Conservation (phyloP, 2,888 invertebrate species). For the Coremacera marginata region DNA sequence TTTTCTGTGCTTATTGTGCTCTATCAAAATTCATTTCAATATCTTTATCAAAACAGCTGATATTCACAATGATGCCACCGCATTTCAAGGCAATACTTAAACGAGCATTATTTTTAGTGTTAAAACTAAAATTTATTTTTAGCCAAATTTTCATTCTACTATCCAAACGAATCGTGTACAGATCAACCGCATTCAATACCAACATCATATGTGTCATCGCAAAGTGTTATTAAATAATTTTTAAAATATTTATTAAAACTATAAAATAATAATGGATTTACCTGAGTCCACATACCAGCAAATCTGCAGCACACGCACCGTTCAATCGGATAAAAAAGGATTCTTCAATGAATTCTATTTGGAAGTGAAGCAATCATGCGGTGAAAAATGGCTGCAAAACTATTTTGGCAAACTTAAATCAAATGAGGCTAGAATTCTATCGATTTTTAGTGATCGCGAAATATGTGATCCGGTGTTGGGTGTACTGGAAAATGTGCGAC, state of each 20-base stretch:
- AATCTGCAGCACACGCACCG: constrained; percentile 80
- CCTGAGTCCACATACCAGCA: constrained; percentile 72
- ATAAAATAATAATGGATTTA: constrained; percentile 33
- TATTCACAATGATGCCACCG: neutral
- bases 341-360: constrained; percentile 80
- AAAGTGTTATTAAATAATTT: constrained; percentile 7
- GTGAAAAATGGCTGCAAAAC: constrained; percentile 74
- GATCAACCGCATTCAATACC: neutral
- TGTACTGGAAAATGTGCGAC: constrained; percentile 76
- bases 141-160: constrained; percentile 27
- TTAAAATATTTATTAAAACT: constrained; percentile 19
- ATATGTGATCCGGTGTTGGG: constrained; percentile 71
- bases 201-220: neutral
- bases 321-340: constrained; percentile 80
- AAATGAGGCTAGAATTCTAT: constrained; percentile 73
- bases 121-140: constrained; percentile 34
- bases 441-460: constrained; percentile 69
- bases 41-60: neutral
- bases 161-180: neutral
- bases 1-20: too few species aligned
- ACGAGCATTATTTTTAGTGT: constrained; percentile 18
- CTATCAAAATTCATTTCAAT: too few species aligned
- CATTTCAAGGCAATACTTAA: too few species aligned
- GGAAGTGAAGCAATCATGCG: constrained; percentile 70
- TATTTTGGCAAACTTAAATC: constrained; percentile 73